Evolutionary conservation across 2,113 vertebrate genomes (phyloP).

Genomic region (Mustela nigripes): DNA sequence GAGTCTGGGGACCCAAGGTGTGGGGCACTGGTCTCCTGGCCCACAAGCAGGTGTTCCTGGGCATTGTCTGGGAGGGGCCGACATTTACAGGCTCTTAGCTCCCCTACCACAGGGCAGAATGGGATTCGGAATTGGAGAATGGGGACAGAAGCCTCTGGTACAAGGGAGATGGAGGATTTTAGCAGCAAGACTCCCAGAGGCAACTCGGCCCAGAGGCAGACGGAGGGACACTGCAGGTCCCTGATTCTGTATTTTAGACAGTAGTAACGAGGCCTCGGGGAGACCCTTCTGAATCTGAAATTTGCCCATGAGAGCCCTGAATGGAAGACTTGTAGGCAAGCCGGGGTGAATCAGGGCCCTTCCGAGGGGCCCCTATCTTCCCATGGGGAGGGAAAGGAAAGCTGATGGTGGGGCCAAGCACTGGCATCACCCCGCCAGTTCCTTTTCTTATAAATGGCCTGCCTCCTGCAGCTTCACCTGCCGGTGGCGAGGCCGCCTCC

Average conservation of each 20-base stretch:
- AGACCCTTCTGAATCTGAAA: neutral
- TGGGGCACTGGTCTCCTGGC: neutral
- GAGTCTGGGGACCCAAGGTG: neutral
- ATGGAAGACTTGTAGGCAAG: neutral
- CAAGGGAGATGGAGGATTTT: neutral
- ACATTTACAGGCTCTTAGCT: neutral
- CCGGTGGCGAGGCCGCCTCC: accelerated
- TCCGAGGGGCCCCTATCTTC: neutral
- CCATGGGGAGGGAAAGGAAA: neutral
- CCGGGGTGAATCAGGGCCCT: neutral
- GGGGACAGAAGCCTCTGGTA: neutral
- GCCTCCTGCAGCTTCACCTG: neutral
- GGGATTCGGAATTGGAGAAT: neutral
- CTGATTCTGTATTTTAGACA: neutral
- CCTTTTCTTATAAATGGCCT: neutral
- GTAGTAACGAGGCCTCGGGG: neutral
- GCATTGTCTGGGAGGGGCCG: neutral
- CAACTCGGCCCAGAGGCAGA: neutral
- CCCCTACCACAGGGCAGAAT: neutral
- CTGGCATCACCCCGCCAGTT: neutral
- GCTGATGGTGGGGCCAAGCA: accelerated
- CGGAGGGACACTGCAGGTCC: no score
- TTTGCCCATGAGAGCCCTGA: neutral
- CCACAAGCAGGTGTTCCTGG: neutral
- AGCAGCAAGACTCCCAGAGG: neutral